phyloP scores from a whole-genome alignment of 1,140 invertebrate genomes.

The Drosophila pseudoobscura region DNA sequence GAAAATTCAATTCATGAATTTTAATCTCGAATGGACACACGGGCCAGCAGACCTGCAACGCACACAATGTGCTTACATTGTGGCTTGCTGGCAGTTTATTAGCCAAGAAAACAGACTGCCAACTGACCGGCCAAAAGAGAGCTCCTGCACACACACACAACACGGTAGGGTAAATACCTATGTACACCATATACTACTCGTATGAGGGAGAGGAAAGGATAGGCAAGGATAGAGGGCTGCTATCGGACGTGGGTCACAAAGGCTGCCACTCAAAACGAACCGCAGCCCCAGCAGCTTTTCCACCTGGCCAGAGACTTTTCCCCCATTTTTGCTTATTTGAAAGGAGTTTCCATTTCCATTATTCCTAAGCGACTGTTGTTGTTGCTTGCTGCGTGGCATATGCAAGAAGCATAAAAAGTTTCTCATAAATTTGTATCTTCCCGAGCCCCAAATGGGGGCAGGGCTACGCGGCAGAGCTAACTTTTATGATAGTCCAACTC shows the following conservation, averaged over 20 bases:
- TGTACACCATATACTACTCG: conserved; percentile 4
- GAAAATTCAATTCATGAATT: conserved; percentile 56
- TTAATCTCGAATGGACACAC: conserved; percentile 61
- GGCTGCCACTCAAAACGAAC: conserved; percentile 49
- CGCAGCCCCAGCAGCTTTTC: conserved; percentile 5
- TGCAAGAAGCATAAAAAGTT: conserved; percentile 70
- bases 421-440: conserved; percentile 63
- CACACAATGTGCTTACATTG: conserved; percentile 23
- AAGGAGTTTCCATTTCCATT: not conserved
- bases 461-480: conserved; percentile 25
- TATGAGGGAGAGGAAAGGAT: conserved; percentile 8
- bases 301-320: conserved; percentile 25
- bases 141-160: not conserved
- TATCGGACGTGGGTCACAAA: conserved; percentile 44
- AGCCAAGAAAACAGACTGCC: conserved; percentile 37
- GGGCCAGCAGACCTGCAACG: not conserved
- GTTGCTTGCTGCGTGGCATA: conserved; percentile 36
- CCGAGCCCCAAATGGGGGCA: conserved; percentile 47
- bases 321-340: conserved; percentile 11
- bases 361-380: conserved; percentile 4
- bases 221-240: conserved; percentile 22
- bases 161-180: not conserved
- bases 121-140: conserved; percentile 23
- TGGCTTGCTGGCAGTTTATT: conserved; percentile 51
- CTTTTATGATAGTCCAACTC: conserved; percentile 58